Conservation (phyloP, 2,113 vertebrate genomes). For the Corydoras maculifer region DNA sequence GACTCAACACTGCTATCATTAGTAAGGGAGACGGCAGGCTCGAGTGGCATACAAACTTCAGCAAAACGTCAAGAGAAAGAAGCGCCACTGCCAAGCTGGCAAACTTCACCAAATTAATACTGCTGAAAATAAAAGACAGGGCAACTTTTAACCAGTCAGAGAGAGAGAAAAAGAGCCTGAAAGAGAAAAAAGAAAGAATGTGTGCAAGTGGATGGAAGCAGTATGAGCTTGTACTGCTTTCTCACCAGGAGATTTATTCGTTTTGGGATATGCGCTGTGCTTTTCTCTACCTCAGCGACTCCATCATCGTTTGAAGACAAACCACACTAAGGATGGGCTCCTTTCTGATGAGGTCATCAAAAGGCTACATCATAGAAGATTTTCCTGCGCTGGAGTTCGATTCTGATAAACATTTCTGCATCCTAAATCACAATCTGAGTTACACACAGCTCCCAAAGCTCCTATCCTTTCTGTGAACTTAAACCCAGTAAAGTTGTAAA, state of each 20-base stretch:
- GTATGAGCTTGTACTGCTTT: conserved; percentile 37
- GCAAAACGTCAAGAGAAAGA: conserved; percentile 74
- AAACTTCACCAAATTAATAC: conserved; percentile 71
- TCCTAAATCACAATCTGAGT: conserved; percentile 13
- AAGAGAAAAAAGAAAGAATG: conserved; percentile 46
- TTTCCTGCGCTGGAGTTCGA: conserved; percentile 29
- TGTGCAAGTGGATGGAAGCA: conserved; percentile 36
- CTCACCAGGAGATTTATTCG: conserved; percentile 46
- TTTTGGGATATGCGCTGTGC: conserved; percentile 65
- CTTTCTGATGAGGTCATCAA: conserved; percentile 68
- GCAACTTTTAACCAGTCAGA: conserved; percentile 73
- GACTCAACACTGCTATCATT: conserved; percentile 73
- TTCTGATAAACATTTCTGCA: conserved; percentile 26
- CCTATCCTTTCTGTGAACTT: conserved; percentile 2
- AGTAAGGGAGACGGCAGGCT: conserved; percentile 68
- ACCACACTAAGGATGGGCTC: conserved; percentile 39
- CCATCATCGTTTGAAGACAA: conserved; percentile 46
- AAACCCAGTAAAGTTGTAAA: not conserved
- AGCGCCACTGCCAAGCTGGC: conserved; percentile 56
- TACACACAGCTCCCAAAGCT: conserved; percentile 2
- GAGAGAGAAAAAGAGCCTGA: conserved; percentile 51
- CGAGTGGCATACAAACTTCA: conserved; percentile 76
- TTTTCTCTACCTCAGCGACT: conserved; percentile 58
- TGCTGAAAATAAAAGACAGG: conserved; percentile 77
- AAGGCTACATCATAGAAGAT: conserved; percentile 39